Evolutionary conservation across 2,113 vertebrate species (phyloP), one percentile per base, ranked within the genome.

Genomic region (Antennarius striatus): DNA sequence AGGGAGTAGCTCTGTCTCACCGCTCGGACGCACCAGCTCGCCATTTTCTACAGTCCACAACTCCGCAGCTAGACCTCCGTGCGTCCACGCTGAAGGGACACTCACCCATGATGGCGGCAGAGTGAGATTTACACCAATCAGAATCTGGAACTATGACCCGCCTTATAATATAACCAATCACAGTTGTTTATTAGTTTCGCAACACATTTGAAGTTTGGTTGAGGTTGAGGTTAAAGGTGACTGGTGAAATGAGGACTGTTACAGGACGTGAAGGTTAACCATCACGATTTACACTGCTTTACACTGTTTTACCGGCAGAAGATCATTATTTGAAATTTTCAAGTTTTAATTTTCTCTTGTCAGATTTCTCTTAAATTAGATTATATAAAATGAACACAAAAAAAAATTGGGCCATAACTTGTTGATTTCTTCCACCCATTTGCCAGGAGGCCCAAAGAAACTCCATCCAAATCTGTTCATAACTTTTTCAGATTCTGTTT

Each of bases 1-100:
- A 87, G 3, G 0, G 36, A 86, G 73, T 80, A 90, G 79, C 89
- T 90, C 73, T 89, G 89, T 61, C 82, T 81, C 39, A 86, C 72
- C 0, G 73, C 87, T 47, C 91, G 89, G 0, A 87, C 85, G 73
- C 92, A 93, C 88, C 86, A 82, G 22, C 80, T 88, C 80, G 92
- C 92, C 93, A 94, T 94, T 71, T 87, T 90, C 9, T 22, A 1
- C 17, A 5, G 3, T n/a, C 0, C 22, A 10, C 30, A 2, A 16
- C 15, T 9, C 42, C 36, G 42, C 42, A 43, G 42, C 10, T 43
- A 54, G 42, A n/a, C 0, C 56, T 69, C 66, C 76, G 66, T 51
- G 51, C 13, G 53, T 51, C 57, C 86, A 85, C 82, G 87, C 81
- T 80, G 47, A 71, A 11, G 5, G 54, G 28, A 50, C 56, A 9